A percentile compares a stretch with the other conserved stretches of the same genome.
Evolutionary conservation across 2,888 invertebrate genomes (phyloP).

Genomic region (Uropetala carovei): DNA sequence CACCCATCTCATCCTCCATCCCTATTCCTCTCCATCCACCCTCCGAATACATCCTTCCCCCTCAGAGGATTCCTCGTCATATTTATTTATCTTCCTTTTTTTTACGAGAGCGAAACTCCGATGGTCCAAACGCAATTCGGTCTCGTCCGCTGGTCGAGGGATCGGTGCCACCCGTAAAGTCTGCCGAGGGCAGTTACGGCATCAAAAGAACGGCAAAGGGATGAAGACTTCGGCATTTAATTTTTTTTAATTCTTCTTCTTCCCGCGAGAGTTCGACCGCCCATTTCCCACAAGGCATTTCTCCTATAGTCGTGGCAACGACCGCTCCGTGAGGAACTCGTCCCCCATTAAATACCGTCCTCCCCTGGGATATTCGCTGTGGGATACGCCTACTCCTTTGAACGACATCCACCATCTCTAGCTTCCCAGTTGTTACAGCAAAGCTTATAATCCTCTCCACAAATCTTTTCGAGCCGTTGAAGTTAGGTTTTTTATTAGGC

Average conservation of each 20-base stretch:
- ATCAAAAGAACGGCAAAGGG: not conserved
- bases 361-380: no score
- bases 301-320: not conserved
- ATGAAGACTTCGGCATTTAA: conserved; percentile 19
- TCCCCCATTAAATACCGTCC: not conserved
- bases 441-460: no score
- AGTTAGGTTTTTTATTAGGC: no score
- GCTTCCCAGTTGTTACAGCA: no score
- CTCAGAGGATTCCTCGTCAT: not conserved
- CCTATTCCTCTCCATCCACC: not conserved
- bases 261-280: not conserved
- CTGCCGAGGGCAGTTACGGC: not conserved
- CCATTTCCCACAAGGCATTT: not conserved
- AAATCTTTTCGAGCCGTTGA: no score
- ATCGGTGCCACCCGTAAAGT: not conserved
- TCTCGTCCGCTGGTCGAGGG: not conserved
- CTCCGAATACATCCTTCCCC: not conserved
- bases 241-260: not conserved
- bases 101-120: not conserved
- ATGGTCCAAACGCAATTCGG: not conserved
- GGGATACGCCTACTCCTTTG: no score
- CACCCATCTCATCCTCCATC: not conserved
- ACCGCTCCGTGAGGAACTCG: not conserved
- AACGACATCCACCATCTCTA: no score
- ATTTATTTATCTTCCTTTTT: conserved; percentile 10